Evolutionary conservation across 1,140 invertebrate species (phyloP).

Genomic region (Drosophila sp.): DNA sequence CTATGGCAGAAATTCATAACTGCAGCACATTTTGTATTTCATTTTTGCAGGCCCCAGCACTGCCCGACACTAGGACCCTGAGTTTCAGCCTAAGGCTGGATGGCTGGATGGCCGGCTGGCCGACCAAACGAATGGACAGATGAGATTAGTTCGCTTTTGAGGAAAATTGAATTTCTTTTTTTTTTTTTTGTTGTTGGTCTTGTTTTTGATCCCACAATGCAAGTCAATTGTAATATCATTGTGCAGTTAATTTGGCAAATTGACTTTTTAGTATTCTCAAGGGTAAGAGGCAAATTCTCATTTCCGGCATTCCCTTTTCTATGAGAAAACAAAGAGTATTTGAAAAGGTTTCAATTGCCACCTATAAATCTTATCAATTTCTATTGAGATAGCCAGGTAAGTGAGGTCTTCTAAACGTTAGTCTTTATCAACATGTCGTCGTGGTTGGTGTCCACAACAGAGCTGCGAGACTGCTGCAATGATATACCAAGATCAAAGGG

Average conservation of each 20-base stretch:
- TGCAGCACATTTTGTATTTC: constrained; percentile 19
- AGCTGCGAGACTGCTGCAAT: constrained; percentile 39
- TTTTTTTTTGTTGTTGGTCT: too few species aligned
- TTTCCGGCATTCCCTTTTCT: constrained; percentile 6
- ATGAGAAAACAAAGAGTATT: background rate
- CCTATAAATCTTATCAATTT: constrained; percentile 60
- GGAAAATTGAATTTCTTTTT: constrained; percentile 34
- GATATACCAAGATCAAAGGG: constrained; percentile 15
- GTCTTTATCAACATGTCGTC: constrained; percentile 69
- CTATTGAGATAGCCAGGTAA: constrained; percentile 24
- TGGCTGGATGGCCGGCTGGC: background rate
- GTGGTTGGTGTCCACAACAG: constrained; percentile 63
- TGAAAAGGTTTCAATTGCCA: background rate
- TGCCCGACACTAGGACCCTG: constrained; percentile 8
- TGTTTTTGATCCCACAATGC: constrained; percentile 17
- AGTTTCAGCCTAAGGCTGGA: background rate
- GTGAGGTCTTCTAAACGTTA: constrained; percentile 27
- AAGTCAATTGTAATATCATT: constrained; percentile 33
- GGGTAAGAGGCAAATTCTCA: background rate
- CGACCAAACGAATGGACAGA: background rate
- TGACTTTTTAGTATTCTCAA: constrained; percentile 18
- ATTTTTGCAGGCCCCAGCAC: constrained; percentile 8
- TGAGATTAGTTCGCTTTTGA: constrained; percentile 18
- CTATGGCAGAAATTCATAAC: constrained; percentile 64
- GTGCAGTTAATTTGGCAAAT: constrained; percentile 32